A percentile compares a stretch with the other conserved stretches of the same genome.
Evolutionary conservation across 2,888 invertebrate genomes (phyloP).

Genomic region (Drosophila anomalipes): DNA sequence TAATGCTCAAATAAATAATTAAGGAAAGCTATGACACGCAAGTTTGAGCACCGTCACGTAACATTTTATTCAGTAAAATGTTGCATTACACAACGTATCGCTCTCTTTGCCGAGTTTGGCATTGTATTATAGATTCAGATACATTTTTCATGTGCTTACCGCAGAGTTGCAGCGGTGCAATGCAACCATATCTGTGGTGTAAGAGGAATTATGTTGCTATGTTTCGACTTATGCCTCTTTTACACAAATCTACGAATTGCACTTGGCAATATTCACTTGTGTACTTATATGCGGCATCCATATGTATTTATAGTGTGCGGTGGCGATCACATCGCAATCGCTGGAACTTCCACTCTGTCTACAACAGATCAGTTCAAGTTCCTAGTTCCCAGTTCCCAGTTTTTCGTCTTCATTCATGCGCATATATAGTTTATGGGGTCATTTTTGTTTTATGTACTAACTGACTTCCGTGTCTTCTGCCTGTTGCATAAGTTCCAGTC

Average conservation of each 20-base stretch:
- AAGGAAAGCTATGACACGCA: constrained; percentile 9
- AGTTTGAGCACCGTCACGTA: constrained; percentile 6
- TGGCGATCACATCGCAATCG: not conserved
- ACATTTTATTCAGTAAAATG: not conserved
- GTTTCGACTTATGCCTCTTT: not conserved
- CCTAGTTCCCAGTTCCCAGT: not conserved
- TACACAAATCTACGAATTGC: not conserved
- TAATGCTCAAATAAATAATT: constrained; percentile 12
- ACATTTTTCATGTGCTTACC: not conserved
- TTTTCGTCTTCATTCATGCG: not conserved
- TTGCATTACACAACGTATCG: constrained; percentile 7
- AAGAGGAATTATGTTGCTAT: not conserved
- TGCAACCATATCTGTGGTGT: not conserved
- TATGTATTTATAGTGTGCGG: not conserved
- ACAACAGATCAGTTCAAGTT: not conserved
- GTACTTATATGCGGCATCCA: not conserved
- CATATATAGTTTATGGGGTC: not conserved
- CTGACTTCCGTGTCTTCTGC: not conserved
- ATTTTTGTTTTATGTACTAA: not conserved
- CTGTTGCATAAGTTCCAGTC: not conserved
- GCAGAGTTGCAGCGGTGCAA: not conserved
- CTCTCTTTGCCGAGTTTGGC: not conserved
- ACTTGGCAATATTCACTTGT: not conserved
- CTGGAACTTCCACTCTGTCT: not conserved
- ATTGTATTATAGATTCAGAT: not conserved